Evolutionary conservation across 2,888 invertebrate genomes (phyloP).

Genomic region (Arenicola marina): DNA sequence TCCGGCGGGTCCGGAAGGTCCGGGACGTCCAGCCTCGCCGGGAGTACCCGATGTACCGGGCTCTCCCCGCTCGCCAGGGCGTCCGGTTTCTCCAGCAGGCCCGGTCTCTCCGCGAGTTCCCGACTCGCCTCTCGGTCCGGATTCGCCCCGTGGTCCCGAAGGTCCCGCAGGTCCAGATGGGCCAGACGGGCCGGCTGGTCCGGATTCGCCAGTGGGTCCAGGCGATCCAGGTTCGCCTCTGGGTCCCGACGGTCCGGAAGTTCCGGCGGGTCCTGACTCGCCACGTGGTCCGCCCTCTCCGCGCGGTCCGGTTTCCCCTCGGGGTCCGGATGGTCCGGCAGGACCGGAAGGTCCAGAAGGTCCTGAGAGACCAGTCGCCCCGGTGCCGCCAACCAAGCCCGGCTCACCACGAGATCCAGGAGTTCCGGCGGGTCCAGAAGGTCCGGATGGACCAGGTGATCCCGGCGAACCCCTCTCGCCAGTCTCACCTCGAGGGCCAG

Average conservation of each 20-base stretch:
- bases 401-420: constrained; percentile 9
- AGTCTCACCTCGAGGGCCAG: constrained; percentile 9
- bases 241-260: constrained; percentile 9
- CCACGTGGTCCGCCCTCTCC: constrained; percentile 23
- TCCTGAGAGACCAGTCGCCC: constrained; percentile 16
- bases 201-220: constrained; percentile 36
- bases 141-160: constrained; percentile 14
- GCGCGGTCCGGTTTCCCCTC: constrained; percentile 17
- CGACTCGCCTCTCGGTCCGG: constrained; percentile 19
- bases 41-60: constrained; percentile 17
- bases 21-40: constrained; percentile 26
- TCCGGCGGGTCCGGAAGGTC: constrained; percentile 25
- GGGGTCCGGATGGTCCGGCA: constrained; percentile 13
- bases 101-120: constrained; percentile 37
- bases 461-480: constrained; percentile 9
- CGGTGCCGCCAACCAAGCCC: constrained; percentile 20
- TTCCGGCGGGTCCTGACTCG: constrained; percentile 48
- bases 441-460: constrained; percentile 4
- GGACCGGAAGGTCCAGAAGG: constrained; percentile 19
- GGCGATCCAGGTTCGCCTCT: constrained; percentile 32
- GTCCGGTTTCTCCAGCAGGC: constrained; percentile 24
- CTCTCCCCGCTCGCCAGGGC: constrained; percentile 16
- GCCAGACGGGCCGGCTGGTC: constrained; percentile 20
- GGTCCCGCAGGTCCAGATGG: constrained; percentile 18
- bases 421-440: constrained; percentile 12